A percentile compares a stretch with the other conserved stretches of the same genome.
phyloP scores from a whole-genome alignment of 2,113 vertebrate genomes.

The Eulemur rufifrons region DNA sequence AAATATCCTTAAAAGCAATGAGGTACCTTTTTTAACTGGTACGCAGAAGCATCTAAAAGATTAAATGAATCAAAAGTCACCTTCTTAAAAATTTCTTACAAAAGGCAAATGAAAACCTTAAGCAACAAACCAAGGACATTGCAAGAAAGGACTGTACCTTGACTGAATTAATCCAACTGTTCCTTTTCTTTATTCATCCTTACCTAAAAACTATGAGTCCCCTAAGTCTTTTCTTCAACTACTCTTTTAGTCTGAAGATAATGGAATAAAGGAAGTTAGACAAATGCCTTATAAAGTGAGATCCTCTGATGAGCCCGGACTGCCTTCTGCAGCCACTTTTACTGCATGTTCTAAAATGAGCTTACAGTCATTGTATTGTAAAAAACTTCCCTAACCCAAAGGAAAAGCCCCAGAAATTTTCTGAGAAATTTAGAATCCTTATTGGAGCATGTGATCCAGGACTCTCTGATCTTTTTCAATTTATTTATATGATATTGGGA shows the following conservation, averaged over 20 bases:
- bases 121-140: background rate
- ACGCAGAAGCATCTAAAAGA: background rate
- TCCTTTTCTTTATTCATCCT: background rate
- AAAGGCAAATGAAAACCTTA: background rate
- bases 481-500: background rate
- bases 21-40: background rate
- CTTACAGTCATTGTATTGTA: no score
- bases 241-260: background rate
- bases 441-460: background rate
- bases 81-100: background rate
- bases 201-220: background rate
- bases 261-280: background rate
- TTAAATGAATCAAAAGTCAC: background rate
- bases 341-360: background rate
- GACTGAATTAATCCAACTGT: background rate
- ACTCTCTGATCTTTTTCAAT: background rate
- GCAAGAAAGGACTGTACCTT: background rate
- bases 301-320: background rate
- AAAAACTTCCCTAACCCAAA: background rate
- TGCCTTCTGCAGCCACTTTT: background rate
- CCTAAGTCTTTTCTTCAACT: background rate
- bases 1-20: background rate
- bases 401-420: background rate
- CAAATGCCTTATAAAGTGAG: background rate
- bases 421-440: background rate